These are phyloP conservation scores for Drosophila paracracens DNA, from an alignment of 2,888 invertebrate species.

Conservation along the genomic window DNA sequence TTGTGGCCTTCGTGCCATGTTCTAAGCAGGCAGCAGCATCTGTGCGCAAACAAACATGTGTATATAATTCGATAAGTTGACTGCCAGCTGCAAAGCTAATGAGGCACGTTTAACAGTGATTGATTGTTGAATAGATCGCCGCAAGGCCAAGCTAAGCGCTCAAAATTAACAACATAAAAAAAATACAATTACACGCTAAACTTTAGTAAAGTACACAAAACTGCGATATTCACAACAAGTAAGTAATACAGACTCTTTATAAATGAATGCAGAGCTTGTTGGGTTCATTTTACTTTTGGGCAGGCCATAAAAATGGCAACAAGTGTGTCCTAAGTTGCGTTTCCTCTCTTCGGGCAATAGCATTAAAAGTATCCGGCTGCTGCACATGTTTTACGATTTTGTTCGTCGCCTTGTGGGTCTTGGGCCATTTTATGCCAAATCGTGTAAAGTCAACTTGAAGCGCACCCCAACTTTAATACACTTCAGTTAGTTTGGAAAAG, in stretches of 20 bases:
- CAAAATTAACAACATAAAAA: conserved; percentile 33
- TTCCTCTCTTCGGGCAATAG: conserved; percentile 35
- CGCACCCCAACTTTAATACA: conserved; percentile 17
- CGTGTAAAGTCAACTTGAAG: background rate
- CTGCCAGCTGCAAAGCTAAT: conserved; percentile 43
- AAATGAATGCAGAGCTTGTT: conserved; percentile 30
- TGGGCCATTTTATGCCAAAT: conserved; percentile 33
- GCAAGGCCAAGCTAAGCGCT: conserved; percentile 46
- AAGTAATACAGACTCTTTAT: conserved; percentile 16
- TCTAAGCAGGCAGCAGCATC: conserved; percentile 1
- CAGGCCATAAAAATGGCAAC: conserved; percentile 54
- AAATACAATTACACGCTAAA: conserved; percentile 20
- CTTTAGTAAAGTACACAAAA: conserved; percentile 9
- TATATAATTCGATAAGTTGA: conserved; percentile 9
- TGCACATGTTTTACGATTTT: conserved; percentile 53
- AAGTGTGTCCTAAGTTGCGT: conserved; percentile 52
- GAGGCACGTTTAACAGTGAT: conserved; percentile 49
- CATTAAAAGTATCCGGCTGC: conserved; percentile 58
- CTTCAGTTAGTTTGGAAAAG: background rate
- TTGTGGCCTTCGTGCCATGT: conserved; percentile 24
- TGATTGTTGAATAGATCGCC: conserved; percentile 42
- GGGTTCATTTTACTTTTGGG: conserved; percentile 10
- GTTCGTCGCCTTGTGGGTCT: conserved; percentile 9
- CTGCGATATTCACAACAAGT: conserved; percentile 3
- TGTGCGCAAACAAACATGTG: background rate